Evolutionary conservation across 2,113 vertebrate species (phyloP).

Genomic region (Alouatta palliata): DNA sequence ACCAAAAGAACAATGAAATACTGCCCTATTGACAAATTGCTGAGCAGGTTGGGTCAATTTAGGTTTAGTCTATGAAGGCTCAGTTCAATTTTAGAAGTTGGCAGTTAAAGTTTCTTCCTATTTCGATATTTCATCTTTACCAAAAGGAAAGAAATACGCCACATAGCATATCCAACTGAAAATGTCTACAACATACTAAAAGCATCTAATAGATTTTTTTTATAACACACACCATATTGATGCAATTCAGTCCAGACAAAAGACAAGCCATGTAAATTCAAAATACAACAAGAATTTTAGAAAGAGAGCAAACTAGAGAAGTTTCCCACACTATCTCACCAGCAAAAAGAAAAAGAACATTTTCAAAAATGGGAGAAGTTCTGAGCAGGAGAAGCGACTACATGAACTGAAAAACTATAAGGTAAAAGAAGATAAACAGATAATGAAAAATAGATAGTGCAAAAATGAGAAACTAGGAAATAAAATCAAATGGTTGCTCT

Average conservation of each 20-base stretch:
- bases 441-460: background rate
- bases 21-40: background rate
- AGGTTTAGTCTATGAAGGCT: background rate
- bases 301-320: background rate
- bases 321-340: background rate
- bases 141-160: background rate
- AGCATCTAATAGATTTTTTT: background rate
- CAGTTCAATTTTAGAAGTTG: background rate
- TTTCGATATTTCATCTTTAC: background rate
- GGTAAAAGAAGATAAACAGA: background rate
- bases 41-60: background rate
- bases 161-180: background rate
- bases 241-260: background rate
- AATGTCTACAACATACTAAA: background rate
- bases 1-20: background rate
- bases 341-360: background rate
- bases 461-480: background rate
- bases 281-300: constrained; percentile 3
- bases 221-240: background rate
- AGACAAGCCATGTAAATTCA: background rate
- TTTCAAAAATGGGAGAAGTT: background rate
- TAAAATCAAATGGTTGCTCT: background rate
- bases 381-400: background rate
- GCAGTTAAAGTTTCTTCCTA: background rate
- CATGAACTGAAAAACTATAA: background rate